Evolutionary conservation across 2,113 vertebrate species (phyloP), one percentile per base, ranked within the genome.

Genomic region (Gambusia affinis): DNA sequence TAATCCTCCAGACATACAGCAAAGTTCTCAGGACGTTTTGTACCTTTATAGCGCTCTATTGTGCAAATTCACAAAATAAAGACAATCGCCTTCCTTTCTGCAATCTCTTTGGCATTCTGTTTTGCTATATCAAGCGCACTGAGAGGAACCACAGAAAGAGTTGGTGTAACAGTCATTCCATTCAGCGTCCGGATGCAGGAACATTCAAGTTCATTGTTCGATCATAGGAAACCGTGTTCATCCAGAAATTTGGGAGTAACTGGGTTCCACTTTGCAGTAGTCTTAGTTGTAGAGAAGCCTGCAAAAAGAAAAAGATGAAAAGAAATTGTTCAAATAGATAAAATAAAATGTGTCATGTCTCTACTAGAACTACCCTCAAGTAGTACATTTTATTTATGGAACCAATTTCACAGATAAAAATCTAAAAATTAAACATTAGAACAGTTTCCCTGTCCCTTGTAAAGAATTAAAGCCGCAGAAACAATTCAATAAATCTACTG

Each of bases 161-260:
- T 82, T 68, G 70, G 73, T 70, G 80, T 37, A 60, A 77, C 78
- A 69, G 80, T 66, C 72, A 15, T 57, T 81, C 8, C 28, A 75
- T 74, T 64, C 63, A 69, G 71, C 51, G 39, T 79, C 82, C 68
- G 31, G 75, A 82, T 47, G 15, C 19, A 29, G 68, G 57, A 64
- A 74, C 76, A 47, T n/a, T 67, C 64, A 51, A 24, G 60, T 78
- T 12, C 0, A 22, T 66, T 64, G 67, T 63, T 31, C 42, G 47
- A 76, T 94, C 86, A 95, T n/a, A 95, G 81, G 79, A 87, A 94
- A 42, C 94, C 93, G 33, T 95, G 94, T 78, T 95, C 94, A 64
- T 95, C 94, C 1, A 95, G 87, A 67, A 89, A 91, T 82, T 93
- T 94, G 4, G 87, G 60, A 77, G 93, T 91, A 17, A 95, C 89